phyloP scores from a whole-genome alignment of 2,888 invertebrate species.

The Margaritifera margaritifera region DNA sequence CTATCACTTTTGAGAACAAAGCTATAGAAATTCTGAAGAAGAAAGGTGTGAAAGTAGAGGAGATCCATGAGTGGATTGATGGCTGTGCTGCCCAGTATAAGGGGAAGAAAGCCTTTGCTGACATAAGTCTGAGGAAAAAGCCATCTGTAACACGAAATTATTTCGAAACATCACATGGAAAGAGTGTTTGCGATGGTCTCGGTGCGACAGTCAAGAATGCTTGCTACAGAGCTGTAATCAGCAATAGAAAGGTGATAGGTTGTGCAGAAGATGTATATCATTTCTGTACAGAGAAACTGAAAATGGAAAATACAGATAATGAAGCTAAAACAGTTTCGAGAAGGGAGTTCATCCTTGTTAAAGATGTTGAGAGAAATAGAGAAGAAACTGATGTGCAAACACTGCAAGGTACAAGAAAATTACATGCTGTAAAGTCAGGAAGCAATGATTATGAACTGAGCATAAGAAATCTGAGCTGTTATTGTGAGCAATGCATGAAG shows the following conservation, averaged over 20 bases:
- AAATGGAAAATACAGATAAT: slow-evolving; percentile 14
- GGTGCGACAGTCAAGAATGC: no score
- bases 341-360: no score
- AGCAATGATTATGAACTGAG: slow-evolving; percentile 3
- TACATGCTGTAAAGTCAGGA: slow-evolving; percentile 11
- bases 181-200: no score
- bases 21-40: slow-evolving; percentile 12
- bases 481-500: slow-evolving; percentile 8
- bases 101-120: slow-evolving; percentile 28
- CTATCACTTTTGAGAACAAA: no score
- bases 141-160: slow-evolving; percentile 15
- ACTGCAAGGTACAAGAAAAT: no score
- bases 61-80: slow-evolving; percentile 33
- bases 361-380: no score
- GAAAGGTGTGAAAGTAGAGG: slow-evolving; percentile 10
- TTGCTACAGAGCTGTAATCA: no score
- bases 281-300: slow-evolving; percentile 23
- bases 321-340: slow-evolving; percentile 9
- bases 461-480: slow-evolving; percentile 3
- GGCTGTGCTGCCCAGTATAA: slow-evolving; percentile 32
- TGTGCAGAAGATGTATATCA: slow-evolving; percentile 23
- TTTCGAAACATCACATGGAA: slow-evolving; percentile 36
- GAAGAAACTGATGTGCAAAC: no score
- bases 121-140: slow-evolving; percentile 26
- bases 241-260: no score